Evolutionary conservation across 2,113 vertebrate genomes (phyloP).

Genomic region (Peromyscus maniculatus): DNA sequence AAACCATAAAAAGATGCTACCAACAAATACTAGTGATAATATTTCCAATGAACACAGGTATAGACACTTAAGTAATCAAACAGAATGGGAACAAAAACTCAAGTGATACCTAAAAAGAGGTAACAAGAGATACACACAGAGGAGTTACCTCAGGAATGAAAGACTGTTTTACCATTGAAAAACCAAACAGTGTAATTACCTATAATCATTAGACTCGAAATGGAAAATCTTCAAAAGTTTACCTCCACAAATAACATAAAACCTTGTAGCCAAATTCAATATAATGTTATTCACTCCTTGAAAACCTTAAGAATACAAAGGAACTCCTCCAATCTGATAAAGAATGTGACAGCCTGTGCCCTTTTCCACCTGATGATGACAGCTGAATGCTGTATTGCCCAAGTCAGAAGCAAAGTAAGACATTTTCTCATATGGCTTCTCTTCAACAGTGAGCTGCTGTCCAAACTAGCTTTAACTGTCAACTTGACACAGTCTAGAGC

Average conservation of each 20-base stretch:
- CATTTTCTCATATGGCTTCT: neutral
- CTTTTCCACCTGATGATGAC: neutral
- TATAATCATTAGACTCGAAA: neutral
- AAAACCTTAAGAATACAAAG: neutral
- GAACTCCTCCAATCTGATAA: neutral
- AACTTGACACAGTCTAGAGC: neutral
- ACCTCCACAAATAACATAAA: neutral
- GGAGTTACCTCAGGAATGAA: neutral
- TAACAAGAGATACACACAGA: neutral
- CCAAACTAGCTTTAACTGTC: neutral
- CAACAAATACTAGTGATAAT: neutral
- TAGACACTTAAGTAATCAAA: neutral
- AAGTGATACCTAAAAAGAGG: neutral
- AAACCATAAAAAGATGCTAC: neutral
- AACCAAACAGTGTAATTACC: neutral
- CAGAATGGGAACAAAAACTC: constrained; percentile 19
- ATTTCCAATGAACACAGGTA: neutral
- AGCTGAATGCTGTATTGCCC: neutral
- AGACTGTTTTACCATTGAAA: neutral
- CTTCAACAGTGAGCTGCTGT: neutral
- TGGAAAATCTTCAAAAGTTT: neutral
- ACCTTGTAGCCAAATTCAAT: neutral
- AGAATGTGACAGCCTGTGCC: neutral
- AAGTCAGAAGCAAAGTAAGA: neutral
- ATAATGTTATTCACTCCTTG: neutral